phyloP scores from a whole-genome alignment of 2,113 vertebrate genomes.

The Microtus oregoni region DNA sequence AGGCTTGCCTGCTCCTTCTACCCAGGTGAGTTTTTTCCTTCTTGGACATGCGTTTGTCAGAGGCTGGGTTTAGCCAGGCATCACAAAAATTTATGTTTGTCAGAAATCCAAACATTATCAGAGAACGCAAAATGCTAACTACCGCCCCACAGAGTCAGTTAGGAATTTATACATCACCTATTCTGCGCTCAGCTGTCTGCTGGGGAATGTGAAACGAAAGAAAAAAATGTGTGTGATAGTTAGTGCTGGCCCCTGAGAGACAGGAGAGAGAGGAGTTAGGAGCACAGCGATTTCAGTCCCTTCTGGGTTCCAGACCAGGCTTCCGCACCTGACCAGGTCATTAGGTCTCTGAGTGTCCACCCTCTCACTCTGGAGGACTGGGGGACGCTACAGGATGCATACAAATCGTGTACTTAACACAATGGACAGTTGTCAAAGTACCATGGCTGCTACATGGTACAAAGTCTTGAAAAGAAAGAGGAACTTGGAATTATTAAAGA shows the following conservation, averaged over 20 bases:
- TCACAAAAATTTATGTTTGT: slow-evolving; percentile 33
- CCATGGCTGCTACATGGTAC: neutral
- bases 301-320: neutral
- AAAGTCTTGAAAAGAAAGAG: neutral
- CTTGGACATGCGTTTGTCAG: neutral
- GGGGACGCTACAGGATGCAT: neutral
- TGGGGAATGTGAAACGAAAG: slow-evolving; percentile 23
- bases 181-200: neutral
- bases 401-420: neutral
- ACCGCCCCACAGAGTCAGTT: neutral
- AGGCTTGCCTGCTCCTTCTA: neutral
- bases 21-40: neutral
- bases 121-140: slow-evolving; percentile 30
- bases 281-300: neutral
- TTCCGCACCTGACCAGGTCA: neutral
- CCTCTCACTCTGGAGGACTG: neutral
- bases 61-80: neutral
- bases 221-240: neutral
- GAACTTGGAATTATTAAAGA: neutral
- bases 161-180: neutral
- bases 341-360: neutral
- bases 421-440: neutral
- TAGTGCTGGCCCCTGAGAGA: neutral
- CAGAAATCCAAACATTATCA: neutral
- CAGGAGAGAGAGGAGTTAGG: neutral